These are phyloP conservation scores for Selene dorsalis DNA, from an alignment of 2,797 vertebrate species.

Conservation along the genomic window DNA sequence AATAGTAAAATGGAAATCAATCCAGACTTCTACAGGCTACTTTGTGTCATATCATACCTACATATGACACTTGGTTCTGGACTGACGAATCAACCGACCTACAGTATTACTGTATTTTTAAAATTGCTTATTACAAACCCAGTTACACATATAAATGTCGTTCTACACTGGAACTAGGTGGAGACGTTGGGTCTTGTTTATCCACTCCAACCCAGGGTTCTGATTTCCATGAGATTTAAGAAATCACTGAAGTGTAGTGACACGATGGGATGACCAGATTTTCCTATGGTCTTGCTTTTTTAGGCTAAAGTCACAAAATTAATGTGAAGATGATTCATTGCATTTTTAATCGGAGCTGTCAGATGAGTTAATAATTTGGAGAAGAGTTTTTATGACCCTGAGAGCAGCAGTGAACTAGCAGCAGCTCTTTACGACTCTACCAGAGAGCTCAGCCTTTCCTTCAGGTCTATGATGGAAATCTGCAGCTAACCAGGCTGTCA, in stretches of 20 bases:
- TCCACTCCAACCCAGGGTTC: neutral
- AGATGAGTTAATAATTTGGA: constrained; percentile 1
- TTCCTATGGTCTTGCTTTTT: neutral
- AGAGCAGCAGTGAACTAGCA: constrained; percentile 1
- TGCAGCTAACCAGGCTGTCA: constrained; percentile 58
- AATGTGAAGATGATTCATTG: constrained; percentile 37
- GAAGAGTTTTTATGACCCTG: constrained; percentile 4
- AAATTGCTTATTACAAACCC: neutral
- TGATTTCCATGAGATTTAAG: neutral
- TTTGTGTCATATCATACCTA: too few relatives aligned
- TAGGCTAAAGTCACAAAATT: neutral
- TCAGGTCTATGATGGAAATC: constrained; percentile 44
- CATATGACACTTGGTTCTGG: too few relatives aligned
- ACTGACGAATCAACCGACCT: neutral
- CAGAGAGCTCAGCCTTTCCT: constrained; percentile 6
- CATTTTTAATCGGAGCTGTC: constrained; percentile 32
- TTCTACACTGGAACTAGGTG: too few relatives aligned
- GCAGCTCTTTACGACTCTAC: constrained; percentile 15
- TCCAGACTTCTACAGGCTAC: too few relatives aligned
- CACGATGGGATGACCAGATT: neutral
- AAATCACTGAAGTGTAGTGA: neutral
- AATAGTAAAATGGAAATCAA: too few relatives aligned
- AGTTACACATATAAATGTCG: neutral
- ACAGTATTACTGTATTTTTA: neutral
- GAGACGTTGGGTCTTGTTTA: neutral